These are phyloP conservation scores for Spongia lamella DNA, from an alignment of 37 sponge, comb jelly and placozoan genomes.

Conservation along the genomic window DNA sequence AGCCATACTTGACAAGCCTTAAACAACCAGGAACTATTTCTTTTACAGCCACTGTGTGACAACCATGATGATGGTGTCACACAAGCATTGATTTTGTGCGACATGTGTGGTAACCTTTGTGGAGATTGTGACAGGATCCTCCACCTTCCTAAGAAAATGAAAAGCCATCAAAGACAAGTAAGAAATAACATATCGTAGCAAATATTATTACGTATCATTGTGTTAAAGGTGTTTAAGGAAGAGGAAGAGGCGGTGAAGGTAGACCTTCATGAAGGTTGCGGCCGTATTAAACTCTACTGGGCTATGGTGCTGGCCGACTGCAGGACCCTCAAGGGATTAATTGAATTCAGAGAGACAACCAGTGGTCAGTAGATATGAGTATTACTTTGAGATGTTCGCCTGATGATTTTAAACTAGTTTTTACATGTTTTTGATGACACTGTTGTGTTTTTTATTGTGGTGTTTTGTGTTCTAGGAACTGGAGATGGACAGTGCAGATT, in stretches of 20 bases:
- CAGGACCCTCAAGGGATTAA: conserved; percentile 88
- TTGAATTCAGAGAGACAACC: conserved; percentile 89
- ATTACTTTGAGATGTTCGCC: not conserved
- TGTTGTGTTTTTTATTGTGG: not conserved
- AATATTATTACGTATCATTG: not conserved
- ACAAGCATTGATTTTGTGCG: conserved; percentile 86
- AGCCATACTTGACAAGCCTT: too few species aligned
- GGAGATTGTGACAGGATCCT: conserved; percentile 95
- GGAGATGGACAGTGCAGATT: conserved; percentile 86
- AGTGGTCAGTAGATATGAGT: conserved; percentile 46
- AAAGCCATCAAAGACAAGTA: conserved; percentile 83
- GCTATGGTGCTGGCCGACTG: conserved; percentile 94
- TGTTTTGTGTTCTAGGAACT: conserved; percentile 24
- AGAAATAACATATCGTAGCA: not conserved
- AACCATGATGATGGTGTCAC: conserved; percentile 98
- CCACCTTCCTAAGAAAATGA: conserved; percentile 71
- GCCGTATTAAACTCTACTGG: conserved; percentile 98
- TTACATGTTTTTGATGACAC: not conserved
- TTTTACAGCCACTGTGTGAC: conserved; percentile 86
- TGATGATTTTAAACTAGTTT: conserved; percentile 10
- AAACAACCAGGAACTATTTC: not conserved
- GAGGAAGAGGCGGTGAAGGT: conserved; percentile 97
- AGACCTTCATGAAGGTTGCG: conserved; percentile 92
- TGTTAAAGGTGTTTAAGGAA: conserved; percentile 89
- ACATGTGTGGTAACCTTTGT: conserved; percentile 94